Evolutionary conservation across 2,888 invertebrate genomes (phyloP), one percentile per base, ranked within the genome.

Genomic region (Agrotis clavis): DNA sequence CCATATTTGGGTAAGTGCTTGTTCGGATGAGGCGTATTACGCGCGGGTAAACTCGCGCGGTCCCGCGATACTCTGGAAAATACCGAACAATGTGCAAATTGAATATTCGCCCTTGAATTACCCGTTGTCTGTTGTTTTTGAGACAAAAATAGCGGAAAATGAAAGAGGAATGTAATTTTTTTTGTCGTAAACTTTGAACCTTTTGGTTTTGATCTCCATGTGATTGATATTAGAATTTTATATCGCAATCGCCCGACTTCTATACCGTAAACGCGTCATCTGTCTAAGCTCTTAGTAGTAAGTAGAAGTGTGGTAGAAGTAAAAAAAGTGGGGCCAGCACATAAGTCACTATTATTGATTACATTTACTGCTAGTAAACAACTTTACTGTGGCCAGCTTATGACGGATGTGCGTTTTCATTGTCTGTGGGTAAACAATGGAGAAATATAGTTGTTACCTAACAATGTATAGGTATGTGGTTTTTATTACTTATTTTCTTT

Each of bases 341-440:
- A 90, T 94, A 94, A 93, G 90, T 94, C 92, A 92, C 90, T 90
- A 91, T 93, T 94, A 95, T 95, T 95, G 94, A 95, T 94, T 93
- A 94, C 91, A 92, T 95, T 94, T 94, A 94, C 93, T 90, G 91
- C 90, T 89, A 92, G 92, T 94, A 94, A 95, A 94, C 93, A 92
- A 92, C 89, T 94, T 92, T 92, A 92, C 90, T 92, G 89, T 90
- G 89, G 90, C 86, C 81, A 85, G 88, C 90, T 92, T 90, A 90
- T 88, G 89, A 87, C 66, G 53, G 51, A 78, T 56, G 86, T 75
- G 81, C 72, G 92, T 92, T 90, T 92, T 91, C 94, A 92, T 87
- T 92, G 78, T 81, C 67, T 41, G 9, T 57, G 35, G n/a, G 57
- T 18, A 9, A 59, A 14, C 51, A 61, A 65, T 51, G 16, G 3